Evolutionary conservation across 2,888 invertebrate genomes (phyloP), one percentile per base, ranked within the genome.

Genomic region (Pammene fasciana): DNA sequence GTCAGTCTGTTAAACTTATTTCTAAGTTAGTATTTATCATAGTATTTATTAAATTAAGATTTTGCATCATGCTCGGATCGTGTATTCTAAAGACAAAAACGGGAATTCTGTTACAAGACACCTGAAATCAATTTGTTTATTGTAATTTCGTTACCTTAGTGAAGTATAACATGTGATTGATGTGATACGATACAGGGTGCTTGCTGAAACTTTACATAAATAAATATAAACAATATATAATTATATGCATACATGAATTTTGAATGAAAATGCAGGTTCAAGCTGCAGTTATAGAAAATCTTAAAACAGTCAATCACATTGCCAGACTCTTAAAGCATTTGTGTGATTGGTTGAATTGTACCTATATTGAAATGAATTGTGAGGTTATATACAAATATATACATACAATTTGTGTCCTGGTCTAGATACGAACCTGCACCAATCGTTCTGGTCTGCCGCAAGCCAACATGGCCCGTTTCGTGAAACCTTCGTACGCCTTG

Each of bases 401-500:
- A 41, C 18, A 26, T n/a, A 14, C 16, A 45, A 26, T 50, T 11
- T 38, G n/a, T 45, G 9, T 18, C 38, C 4, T 34, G 0, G 38
- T 18, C 48, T 9, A 36, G 50, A 59, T 55, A 56, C 67, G 71
- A 77, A 92, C 92, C 85, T 90, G 89, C 0, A 87, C 88, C 8
- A 91, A 78, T 41, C 88, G 82, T 43, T 90, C 90, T 5, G 86
- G 93, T 48, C 94, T 89, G 2, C 94, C 93, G 78, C 97, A 97
- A 1, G 95, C 95, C 0, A 76, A 80, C 80, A 97, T 93, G 0
- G 96, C 85, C 2, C 94, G 84, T 71, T 92, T 88, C 65, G 96
- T 94, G 78, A 97, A 96, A 2, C 92, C 88, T 72, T 95, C 90
- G 79, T 96, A 97, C 6, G 94, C 93, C 48, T 95, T 94, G 71